phyloP scores from a whole-genome alignment of 1,140 invertebrate genomes.

The Tetramorium alpestre region DNA sequence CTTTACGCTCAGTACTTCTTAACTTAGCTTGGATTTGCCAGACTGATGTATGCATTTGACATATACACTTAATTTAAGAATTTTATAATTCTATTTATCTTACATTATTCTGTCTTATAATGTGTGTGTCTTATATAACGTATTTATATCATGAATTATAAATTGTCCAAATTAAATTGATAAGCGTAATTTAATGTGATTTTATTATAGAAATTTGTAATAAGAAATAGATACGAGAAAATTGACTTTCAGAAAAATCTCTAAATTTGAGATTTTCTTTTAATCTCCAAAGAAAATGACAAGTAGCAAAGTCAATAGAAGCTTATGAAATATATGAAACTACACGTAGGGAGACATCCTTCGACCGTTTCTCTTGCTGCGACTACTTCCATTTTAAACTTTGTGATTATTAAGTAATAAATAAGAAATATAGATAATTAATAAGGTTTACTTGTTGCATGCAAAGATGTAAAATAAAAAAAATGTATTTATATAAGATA shows the following conservation, averaged over 20 bases:
- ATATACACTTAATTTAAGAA: slow-evolving; percentile 11
- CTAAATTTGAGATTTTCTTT: not conserved
- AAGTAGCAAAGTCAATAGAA: not conserved
- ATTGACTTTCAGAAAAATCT: not conserved
- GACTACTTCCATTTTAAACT: not conserved
- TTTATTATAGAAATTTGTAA: not conserved
- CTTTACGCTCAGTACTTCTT: not conserved
- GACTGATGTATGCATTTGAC: not conserved
- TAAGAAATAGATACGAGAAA: not conserved
- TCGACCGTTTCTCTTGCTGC: not conserved
- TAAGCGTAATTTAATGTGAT: slow-evolving; percentile 7
- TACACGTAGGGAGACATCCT: not conserved
- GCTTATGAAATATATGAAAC: not conserved
- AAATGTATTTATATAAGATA: not conserved
- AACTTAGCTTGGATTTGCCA: not conserved
- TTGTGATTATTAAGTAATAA: not conserved
- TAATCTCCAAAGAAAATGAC: not conserved
- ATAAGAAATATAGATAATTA: not conserved
- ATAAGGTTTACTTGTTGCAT: not conserved
- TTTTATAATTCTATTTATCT: not conserved
- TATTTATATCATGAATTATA: slow-evolving; percentile 26
- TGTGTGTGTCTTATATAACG: not conserved
- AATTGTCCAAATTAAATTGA: not conserved
- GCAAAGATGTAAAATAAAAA: slow-evolving; percentile 8
- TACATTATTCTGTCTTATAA: not conserved